Evolutionary conservation across 2,888 invertebrate genomes (phyloP).

Genomic region (Platycnemis pennipes): DNA sequence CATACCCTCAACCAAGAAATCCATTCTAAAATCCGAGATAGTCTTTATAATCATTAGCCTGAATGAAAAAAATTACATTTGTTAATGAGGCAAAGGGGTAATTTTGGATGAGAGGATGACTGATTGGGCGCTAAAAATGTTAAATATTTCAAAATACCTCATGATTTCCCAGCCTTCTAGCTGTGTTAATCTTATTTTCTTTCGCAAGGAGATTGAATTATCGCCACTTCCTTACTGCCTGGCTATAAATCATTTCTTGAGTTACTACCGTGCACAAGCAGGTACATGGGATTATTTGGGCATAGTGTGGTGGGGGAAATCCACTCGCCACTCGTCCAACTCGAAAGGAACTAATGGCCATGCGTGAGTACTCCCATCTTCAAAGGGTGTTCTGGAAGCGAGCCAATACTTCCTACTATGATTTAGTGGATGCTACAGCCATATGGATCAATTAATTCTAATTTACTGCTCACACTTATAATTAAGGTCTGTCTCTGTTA

Average conservation of each 20-base stretch:
- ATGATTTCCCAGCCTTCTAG: not conserved
- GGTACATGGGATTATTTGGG: not conserved
- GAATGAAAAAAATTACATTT: too few relatives aligned
- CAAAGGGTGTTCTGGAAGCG: not conserved
- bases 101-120: too few relatives aligned
- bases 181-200: not conserved
- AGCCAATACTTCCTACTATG: conserved; percentile 6
- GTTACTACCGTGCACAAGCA: not conserved
- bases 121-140: too few relatives aligned
- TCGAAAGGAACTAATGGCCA: conserved; percentile 8
- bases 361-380: not conserved
- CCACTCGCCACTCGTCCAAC: not conserved
- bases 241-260: not conserved
- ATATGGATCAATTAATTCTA: not conserved
- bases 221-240: not conserved
- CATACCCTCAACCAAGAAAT: too few relatives aligned
- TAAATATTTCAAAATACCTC: not conserved
- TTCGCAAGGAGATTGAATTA: not conserved
- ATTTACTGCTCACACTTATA: not conserved
- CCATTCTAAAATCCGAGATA: too few relatives aligned
- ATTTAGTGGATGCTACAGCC: not conserved
- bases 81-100: too few relatives aligned
- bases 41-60: too few relatives aligned
- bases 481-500: not conserved
- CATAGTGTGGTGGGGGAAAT: not conserved